Evolutionary conservation across 2,888 invertebrate genomes (phyloP), one percentile per base, ranked within the genome.

Genomic region (Tortrix viridana): DNA sequence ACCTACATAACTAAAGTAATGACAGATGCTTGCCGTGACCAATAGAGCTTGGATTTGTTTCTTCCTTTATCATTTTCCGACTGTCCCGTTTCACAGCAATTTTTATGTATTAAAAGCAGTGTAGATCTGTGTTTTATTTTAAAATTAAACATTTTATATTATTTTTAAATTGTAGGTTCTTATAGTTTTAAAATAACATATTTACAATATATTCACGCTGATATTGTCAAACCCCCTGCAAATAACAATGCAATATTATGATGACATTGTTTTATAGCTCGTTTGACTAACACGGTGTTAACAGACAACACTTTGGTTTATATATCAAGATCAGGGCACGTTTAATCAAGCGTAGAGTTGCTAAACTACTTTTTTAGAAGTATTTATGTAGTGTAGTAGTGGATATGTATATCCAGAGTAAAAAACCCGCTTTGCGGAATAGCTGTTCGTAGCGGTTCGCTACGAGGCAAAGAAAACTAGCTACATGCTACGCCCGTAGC

Each of bases 21-120:
- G 16, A 86, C 78, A 83, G 83, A 82, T 81, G 90, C 90, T 90
- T 89, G 84, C 76, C 90, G 90, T 91, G 91, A 91, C 91, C 91
- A 87, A 84, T 71, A 89, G 87, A 86, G 86, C 89, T 88, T 87
- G 80, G 81, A 86, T 77, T 85, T 88, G 84, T 85, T 84, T 85
- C 87, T 86, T 88, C 88, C 84, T 88, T 79, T 86, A 85, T 84
- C 75, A 82, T 82, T 86, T 89, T 81, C 84, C 79, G 67, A 78
- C 88, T 90, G 84, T 90, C 84, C 81, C 82, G 80, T 89, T 88
- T 89, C 88, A 85, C 79, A 80, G 82, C 77, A 82, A 82, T 79
- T 78, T 75, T 67, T 73, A 80, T 82, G 80, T 83, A 82, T 79
- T 79, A 76, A 76, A 75, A 81, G 75, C 74, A 81, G 76, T 78